These are phyloP conservation scores for Drosophila paulistorum DNA, from an alignment of 1,140 invertebrate species.

Conservation along the genomic window DNA sequence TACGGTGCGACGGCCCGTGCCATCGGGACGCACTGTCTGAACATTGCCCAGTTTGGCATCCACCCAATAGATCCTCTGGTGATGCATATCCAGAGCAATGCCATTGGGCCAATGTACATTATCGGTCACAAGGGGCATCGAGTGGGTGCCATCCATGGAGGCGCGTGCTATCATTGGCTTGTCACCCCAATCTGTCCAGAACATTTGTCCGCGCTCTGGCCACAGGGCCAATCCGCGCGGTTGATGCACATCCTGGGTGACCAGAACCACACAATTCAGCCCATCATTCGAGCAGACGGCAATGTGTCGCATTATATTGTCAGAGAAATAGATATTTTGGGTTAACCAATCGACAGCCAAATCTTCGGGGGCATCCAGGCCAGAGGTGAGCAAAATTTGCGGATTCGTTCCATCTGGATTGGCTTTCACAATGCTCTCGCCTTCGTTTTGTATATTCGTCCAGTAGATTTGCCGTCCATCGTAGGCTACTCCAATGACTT, in stretches of 20 bases:
- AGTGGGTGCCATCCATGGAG: slow-evolving; percentile 91
- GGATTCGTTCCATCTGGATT: slow-evolving; percentile 84
- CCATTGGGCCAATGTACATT: slow-evolving; percentile 94
- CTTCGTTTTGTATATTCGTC: slow-evolving; percentile 87
- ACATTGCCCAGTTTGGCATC: slow-evolving; percentile 89
- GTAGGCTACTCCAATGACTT: slow-evolving; percentile 87
- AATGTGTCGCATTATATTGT: slow-evolving; percentile 88
- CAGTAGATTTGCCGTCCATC: slow-evolving; percentile 89
- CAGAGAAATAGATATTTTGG: slow-evolving; percentile 90
- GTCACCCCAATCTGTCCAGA: slow-evolving; percentile 93
- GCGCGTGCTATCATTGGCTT: slow-evolving; percentile 89
- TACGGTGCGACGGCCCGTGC: slow-evolving; percentile 87
- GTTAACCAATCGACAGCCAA: slow-evolving; percentile 93
- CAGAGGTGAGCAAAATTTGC: slow-evolving; percentile 86
- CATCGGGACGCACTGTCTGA: slow-evolving; percentile 91
- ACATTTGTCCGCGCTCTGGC: slow-evolving; percentile 88
- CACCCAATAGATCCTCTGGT: slow-evolving; percentile 91
- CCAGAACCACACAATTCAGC: slow-evolving; percentile 86
- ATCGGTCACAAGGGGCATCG: slow-evolving; percentile 86
- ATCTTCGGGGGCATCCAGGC: slow-evolving; percentile 89
- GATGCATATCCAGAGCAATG: slow-evolving; percentile 93
- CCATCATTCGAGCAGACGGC: slow-evolving; percentile 89
- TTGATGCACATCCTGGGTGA: slow-evolving; percentile 85
- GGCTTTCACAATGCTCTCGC: slow-evolving; percentile 87
- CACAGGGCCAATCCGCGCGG: slow-evolving; percentile 87